These are phyloP conservation scores for Thalassarche chlororhynchos DNA, from an alignment of 2,113 vertebrate genomes.

Conservation along the genomic window DNA sequence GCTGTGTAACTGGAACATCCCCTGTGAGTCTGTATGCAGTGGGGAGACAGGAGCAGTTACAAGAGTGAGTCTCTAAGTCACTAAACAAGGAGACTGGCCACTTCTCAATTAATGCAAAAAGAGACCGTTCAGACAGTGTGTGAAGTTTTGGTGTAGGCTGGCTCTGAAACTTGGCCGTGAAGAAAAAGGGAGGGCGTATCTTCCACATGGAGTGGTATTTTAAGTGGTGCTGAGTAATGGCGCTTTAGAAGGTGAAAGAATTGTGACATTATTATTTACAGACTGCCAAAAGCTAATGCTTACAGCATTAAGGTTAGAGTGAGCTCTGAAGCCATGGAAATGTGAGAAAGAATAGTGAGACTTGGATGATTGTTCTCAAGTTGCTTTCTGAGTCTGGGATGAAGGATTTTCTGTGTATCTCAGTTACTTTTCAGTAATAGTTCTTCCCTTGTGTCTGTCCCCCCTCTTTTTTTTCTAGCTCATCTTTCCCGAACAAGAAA, in stretches of 20 bases:
- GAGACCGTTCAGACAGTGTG: fast-evolving
- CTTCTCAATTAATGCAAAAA: neutral
- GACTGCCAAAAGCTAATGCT: neutral
- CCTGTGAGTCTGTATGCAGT: neutral
- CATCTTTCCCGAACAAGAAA: neutral
- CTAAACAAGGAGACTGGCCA: neutral
- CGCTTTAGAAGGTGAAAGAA: neutral
- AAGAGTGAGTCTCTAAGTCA: neutral
- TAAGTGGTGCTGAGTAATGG: neutral
- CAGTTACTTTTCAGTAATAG: neutral
- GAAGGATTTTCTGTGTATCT: neutral
- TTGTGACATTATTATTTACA: neutral
- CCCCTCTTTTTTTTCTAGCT: neutral
- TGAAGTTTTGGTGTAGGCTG: neutral
- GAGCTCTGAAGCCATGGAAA: neutral
- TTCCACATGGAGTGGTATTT: neutral
- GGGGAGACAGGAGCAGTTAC: neutral
- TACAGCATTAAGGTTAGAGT: neutral
- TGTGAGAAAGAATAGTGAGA: neutral
- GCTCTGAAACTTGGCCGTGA: neutral
- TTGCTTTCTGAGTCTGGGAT: neutral
- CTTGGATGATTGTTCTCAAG: neutral
- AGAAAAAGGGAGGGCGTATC: neutral
- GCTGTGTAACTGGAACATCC: neutral
- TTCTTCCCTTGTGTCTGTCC: neutral